Conservation (phyloP, 2,797 vertebrate genomes). For the Anniella stebbinsi region DNA sequence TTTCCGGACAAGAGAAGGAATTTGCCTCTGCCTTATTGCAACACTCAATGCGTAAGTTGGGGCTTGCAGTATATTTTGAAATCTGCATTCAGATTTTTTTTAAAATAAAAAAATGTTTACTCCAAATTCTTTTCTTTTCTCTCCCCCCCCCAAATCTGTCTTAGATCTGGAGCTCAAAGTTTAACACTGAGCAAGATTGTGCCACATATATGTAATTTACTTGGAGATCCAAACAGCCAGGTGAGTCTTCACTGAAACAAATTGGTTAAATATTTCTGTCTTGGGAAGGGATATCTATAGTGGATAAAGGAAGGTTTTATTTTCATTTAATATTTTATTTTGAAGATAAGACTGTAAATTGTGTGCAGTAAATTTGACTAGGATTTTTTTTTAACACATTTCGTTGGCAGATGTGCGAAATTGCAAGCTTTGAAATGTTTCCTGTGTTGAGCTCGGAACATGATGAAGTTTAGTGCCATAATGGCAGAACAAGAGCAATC, state of each 20-base stretch:
- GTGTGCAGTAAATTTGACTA: neutral
- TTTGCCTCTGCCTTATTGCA: constrained; percentile 96
- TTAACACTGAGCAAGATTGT: constrained; percentile 98
- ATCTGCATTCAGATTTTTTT: neutral
- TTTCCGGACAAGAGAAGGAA: constrained; percentile 96
- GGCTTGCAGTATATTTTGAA: neutral
- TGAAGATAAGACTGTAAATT: neutral
- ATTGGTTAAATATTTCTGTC: neutral
- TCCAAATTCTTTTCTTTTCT: neutral
- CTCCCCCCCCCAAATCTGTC: neutral
- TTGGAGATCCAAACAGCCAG: constrained; percentile 98
- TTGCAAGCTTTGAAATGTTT: neutral
- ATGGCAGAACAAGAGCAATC: no score
- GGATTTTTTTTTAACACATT: neutral
- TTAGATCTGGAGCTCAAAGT: constrained; percentile 95
- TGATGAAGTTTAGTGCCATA: neutral
- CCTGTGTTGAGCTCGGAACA: neutral
- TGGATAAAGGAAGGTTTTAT: neutral
- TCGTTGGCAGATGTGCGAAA: neutral
- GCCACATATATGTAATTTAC: constrained; percentile 97
- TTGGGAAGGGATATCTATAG: neutral
- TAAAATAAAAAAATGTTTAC: neutral
- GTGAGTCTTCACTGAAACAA: constrained; percentile 75
- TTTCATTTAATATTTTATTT: neutral
- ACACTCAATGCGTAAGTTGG: constrained; percentile 91